Evolutionary conservation across 2,797 vertebrate species (phyloP).

Genomic region (Oophaga sylvatica): DNA sequence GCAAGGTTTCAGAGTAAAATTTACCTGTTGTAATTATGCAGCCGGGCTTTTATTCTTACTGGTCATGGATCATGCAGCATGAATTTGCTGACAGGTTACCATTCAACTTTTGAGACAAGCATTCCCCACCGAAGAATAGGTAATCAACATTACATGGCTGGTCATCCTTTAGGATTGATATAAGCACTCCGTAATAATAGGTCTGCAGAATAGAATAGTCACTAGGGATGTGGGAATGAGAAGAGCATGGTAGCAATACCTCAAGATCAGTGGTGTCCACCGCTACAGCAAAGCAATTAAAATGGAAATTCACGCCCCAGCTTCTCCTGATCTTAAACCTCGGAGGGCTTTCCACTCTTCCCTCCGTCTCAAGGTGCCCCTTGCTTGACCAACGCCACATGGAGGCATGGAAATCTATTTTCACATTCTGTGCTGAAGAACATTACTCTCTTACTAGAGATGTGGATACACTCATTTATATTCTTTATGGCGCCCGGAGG

Average conservation of each 20-base stretch:
- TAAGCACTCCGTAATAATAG: background rate
- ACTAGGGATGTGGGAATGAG: background rate
- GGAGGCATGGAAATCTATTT: conserved; percentile 7
- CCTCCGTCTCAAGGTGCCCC: background rate
- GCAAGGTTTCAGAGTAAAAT: too few relatives aligned
- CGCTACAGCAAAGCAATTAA: background rate
- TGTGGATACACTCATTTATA: conserved; percentile 22
- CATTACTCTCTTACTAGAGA: background rate
- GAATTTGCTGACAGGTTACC: too few relatives aligned
- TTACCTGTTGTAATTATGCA: too few relatives aligned
- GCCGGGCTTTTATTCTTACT: too few relatives aligned
- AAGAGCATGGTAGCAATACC: background rate
- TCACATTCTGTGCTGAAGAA: background rate
- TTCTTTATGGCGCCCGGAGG: conserved; percentile 18
- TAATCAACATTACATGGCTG: too few relatives aligned
- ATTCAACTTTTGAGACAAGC: too few relatives aligned
- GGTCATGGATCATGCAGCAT: too few relatives aligned
- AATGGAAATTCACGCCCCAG: background rate
- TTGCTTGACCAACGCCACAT: conserved; percentile 9
- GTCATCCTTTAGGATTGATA: background rate
- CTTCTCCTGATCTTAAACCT: background rate
- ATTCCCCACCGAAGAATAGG: too few relatives aligned
- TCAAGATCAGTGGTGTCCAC: background rate
- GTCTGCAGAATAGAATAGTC: background rate
- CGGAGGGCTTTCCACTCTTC: background rate